These are phyloP conservation scores for Euphonia xanthogaster DNA, from an alignment of 2,797 vertebrate species.

Conservation along the genomic window DNA sequence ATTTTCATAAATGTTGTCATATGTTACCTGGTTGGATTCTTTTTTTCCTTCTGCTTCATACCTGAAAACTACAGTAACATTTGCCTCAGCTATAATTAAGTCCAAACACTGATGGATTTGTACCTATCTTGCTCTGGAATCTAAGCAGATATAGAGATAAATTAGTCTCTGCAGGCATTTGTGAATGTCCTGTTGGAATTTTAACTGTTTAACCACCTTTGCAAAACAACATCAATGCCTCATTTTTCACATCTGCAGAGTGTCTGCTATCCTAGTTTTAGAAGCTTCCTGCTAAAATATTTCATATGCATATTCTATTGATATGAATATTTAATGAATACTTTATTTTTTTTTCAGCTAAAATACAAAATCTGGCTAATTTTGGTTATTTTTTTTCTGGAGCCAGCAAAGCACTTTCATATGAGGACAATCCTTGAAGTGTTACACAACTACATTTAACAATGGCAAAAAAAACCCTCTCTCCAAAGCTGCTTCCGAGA, in stretches of 20 bases:
- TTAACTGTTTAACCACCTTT: background rate
- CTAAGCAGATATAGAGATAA: background rate
- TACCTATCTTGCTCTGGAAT: background rate
- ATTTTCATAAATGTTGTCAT: background rate
- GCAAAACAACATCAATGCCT: background rate
- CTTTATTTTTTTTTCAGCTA: background rate
- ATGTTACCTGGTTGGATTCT: background rate
- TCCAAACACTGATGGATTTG: background rate
- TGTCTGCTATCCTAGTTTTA: background rate
- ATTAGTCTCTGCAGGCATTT: background rate
- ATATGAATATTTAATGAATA: background rate
- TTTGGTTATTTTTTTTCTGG: background rate
- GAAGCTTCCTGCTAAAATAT: background rate
- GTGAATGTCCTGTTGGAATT: background rate
- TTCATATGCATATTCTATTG: background rate
- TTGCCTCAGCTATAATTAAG: background rate
- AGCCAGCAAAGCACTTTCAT: background rate
- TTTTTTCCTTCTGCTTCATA: background rate
- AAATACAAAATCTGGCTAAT: background rate
- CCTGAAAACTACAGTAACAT: background rate
- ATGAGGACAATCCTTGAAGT: background rate
- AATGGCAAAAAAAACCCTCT: background rate
- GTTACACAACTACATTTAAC: background rate
- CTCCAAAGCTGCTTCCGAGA: background rate
- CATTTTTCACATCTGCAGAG: background rate